These are phyloP conservation scores for Larimichthys crocea DNA, from an alignment of 2,113 vertebrate genomes.

Conservation along the genomic window DNA sequence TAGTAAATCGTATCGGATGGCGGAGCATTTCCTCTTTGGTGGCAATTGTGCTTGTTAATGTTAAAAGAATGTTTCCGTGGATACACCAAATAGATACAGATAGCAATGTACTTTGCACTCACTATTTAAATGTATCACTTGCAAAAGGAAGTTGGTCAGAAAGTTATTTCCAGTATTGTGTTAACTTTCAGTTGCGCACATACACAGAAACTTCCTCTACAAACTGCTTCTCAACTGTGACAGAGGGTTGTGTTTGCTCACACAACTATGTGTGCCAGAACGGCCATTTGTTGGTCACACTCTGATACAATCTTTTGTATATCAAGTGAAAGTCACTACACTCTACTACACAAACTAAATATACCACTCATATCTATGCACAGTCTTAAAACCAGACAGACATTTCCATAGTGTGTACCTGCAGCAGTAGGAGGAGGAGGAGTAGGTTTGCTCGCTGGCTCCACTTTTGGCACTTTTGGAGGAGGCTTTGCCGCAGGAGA, in stretches of 20 bases:
- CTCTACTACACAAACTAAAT: not conserved
- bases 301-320: not conserved
- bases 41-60: not conserved
- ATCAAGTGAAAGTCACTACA: not conserved
- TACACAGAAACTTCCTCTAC: constrained; percentile 59
- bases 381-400: not conserved
- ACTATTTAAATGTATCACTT: not conserved
- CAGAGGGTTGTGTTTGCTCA: not conserved
- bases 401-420: constrained; percentile 54
- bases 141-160: constrained; percentile 61
- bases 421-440: constrained; percentile 45
- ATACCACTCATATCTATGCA: not conserved
- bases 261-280: not conserved
- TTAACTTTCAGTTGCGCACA: constrained; percentile 50
- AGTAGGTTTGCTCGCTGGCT: constrained; percentile 59
- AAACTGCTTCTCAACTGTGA: constrained; percentile 41
- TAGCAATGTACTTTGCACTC: not conserved
- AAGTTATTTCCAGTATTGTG: constrained; percentile 68
- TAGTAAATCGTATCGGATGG: not conserved
- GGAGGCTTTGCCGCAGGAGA: constrained; percentile 54
- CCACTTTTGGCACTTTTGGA: constrained; percentile 65
- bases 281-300: not conserved
- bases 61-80: not conserved
- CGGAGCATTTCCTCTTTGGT: not conserved
- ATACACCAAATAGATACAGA: not conserved